These are phyloP conservation scores for Copidosoma aretas DNA, from an alignment of 2,888 invertebrate species.

Conservation along the genomic window DNA sequence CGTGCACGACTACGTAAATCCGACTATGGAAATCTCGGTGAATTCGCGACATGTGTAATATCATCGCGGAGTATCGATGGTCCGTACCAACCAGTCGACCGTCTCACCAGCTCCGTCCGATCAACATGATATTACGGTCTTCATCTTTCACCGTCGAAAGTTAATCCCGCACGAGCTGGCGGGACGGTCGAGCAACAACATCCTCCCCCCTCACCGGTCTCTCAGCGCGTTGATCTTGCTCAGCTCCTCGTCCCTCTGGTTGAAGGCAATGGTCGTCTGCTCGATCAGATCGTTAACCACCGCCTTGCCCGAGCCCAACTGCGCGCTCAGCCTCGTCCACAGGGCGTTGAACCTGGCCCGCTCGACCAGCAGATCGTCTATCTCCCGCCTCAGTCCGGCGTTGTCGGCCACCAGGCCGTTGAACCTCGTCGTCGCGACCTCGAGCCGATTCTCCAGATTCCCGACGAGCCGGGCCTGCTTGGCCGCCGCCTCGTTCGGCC, in stretches of 20 bases:
- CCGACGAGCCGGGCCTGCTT: conserved; percentile 67
- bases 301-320: conserved; percentile 79
- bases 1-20: too few species aligned
- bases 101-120: too few species aligned
- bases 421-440: conserved; percentile 79
- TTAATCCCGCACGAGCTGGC: too few species aligned
- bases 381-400: conserved; percentile 75
- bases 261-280: conserved; percentile 86
- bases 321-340: conserved; percentile 79
- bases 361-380: conserved; percentile 82
- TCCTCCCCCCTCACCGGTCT: conserved; percentile 62
- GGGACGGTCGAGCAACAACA: too few species aligned
- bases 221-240: conserved; percentile 81
- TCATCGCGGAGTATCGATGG: too few species aligned
- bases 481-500: conserved; percentile 64
- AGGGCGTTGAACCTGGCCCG: conserved; percentile 82
- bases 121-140: too few species aligned
- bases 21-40: too few species aligned
- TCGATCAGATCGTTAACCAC: conserved; percentile 86
- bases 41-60: too few species aligned
- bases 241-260: conserved; percentile 83
- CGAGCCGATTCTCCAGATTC: conserved; percentile 77
- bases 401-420: conserved; percentile 79
- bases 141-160: too few species aligned
- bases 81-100: too few species aligned